phyloP scores from a whole-genome alignment of 2,113 vertebrate genomes.

The Leptocoma aspasia region DNA sequence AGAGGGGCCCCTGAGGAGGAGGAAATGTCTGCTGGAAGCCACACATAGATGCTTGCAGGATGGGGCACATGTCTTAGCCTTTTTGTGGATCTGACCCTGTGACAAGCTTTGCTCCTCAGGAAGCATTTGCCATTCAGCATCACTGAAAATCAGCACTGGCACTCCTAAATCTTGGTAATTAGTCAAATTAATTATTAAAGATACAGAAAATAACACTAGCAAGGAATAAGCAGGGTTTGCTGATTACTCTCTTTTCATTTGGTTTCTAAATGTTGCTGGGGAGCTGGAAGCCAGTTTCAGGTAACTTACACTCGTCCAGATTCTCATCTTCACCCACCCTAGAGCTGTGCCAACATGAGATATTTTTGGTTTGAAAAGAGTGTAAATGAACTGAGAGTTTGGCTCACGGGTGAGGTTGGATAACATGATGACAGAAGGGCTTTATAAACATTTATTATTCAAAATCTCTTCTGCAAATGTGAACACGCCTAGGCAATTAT shows the following conservation, averaged over 20 bases:
- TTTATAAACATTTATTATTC: conserved; percentile 67
- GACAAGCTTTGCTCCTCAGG: not conserved
- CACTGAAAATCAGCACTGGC: not conserved
- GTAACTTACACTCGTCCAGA: not conserved
- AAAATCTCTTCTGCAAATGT: conserved; percentile 47
- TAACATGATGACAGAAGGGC: conserved; percentile 52
- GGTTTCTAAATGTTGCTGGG: not conserved
- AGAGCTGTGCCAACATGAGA: not conserved
- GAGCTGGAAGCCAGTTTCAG: not conserved
- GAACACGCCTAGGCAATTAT: conserved; percentile 54
- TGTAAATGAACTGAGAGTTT: conserved; percentile 37
- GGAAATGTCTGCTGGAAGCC: not conserved
- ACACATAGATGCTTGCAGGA: not conserved
- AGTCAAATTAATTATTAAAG: not conserved
- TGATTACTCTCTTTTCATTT: not conserved
- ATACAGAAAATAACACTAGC: not conserved
- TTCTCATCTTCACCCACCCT: not conserved
- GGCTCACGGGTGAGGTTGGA: not conserved
- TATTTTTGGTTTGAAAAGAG: conserved; percentile 43
- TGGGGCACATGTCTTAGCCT: accelerated
- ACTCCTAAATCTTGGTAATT: not conserved
- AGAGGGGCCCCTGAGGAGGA: not conserved
- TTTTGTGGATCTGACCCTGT: not conserved
- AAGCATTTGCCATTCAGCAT: not conserved
- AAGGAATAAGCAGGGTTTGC: not conserved